phyloP scores from a whole-genome alignment of 2,797 vertebrate genomes.

The Myripristis murdjan region DNA sequence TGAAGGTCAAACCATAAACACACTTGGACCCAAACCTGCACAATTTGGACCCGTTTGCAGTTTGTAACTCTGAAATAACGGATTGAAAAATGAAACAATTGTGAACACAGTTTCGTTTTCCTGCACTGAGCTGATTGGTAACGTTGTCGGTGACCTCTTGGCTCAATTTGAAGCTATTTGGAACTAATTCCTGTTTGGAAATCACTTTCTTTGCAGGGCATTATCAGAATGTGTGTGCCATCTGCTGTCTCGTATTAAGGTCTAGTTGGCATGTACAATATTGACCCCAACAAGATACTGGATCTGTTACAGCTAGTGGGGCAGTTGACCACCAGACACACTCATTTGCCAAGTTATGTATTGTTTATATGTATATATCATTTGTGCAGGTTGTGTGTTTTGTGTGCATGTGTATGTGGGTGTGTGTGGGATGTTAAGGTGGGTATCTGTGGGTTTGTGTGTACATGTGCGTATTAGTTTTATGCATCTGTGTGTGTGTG shows the following conservation, averaged over 20 bases:
- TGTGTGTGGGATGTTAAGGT: background rate
- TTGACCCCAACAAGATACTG: slow-evolving; percentile 26
- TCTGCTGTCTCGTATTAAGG: slow-evolving; percentile 47
- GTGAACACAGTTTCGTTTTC: too few relatives aligned
- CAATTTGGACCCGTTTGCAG: too few relatives aligned
- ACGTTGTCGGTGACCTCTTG: background rate
- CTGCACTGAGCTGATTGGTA: background rate
- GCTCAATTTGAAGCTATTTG: slow-evolving; percentile 18
- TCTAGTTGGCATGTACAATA: slow-evolving; percentile 22
- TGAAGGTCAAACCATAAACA: slow-evolving; percentile 74
- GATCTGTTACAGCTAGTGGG: slow-evolving; percentile 39
- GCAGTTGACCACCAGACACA: slow-evolving; percentile 6
- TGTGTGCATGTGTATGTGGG: slow-evolving; percentile 1
- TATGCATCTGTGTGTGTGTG: background rate
- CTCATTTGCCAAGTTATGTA: slow-evolving; percentile 12
- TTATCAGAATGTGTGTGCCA: slow-evolving; percentile 41
- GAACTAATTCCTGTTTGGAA: slow-evolving; percentile 31
- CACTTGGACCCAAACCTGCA: slow-evolving; percentile 32
- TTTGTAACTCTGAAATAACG: too few relatives aligned
- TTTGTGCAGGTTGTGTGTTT: background rate
- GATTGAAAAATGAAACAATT: too few relatives aligned
- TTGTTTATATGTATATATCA: slow-evolving; percentile 3
- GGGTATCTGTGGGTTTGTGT: background rate
- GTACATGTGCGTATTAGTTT: background rate
- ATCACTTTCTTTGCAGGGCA: slow-evolving; percentile 30